Base-by-base conservation (phyloP, 2,113 vertebrate genomes). In the Entelurus aequoreus region DNA sequence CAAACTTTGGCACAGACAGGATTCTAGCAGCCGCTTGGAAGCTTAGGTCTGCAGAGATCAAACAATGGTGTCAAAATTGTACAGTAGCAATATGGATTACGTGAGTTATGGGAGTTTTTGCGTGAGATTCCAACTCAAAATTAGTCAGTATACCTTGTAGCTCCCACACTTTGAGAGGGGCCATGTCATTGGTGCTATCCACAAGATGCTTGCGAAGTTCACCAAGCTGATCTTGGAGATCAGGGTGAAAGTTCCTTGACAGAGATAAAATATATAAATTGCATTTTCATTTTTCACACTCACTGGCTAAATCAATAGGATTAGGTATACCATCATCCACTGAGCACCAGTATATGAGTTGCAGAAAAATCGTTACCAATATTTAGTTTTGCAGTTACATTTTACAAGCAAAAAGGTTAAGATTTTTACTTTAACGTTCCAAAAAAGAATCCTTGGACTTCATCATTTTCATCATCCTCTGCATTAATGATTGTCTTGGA, bases 141-240 rank as follows among this genome's bases (percentile, higher is more conserved):
- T 15, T 16, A 4, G 58, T 16, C 11, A 57, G 5, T 3, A 19
- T 89, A 98, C 97, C 96, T 90, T 98, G 95, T 59, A 99, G 86
- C 68, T 99, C 94, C 97, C 97, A 99, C 71, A 96, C 93, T 90
- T 98, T 97, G 66, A 98, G 85, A 10, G 95, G 94, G 3, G 89
- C 86, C 93, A 96, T 92, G 79, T 92, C 92, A 77, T 94, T 91
- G 16, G 75, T 88, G 62, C 93, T 96, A 71, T 98, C 93, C 76
- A 94, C 82, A 6, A 99, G 90, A 85, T 99, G 93, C 71, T 89
- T 97, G 66, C 84, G 93, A 69, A 99, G 90, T 47, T 93, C 89
- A 13, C 60, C 81, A 37, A 99, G 88, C 75, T 94, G 91, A 42
- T 88, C 89, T 78, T 82, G 88, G 65, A 98, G 86, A 63, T 94